phyloP scores from a whole-genome alignment of 2,113 vertebrate species.

The Sinosuthora webbiana region DNA sequence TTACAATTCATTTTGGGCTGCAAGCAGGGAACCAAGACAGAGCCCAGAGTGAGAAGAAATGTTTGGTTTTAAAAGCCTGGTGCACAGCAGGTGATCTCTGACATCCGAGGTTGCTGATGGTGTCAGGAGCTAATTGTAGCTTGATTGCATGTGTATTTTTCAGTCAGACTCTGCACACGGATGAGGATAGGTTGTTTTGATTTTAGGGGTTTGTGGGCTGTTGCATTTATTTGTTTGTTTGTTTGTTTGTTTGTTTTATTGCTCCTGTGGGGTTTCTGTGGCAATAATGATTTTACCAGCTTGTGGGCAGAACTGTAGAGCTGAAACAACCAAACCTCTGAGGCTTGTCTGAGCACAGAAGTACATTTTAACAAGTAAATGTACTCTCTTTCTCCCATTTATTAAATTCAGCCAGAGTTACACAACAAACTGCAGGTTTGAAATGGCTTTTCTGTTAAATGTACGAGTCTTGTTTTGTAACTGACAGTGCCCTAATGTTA shows the following conservation, averaged over 20 bases:
- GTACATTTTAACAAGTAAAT: background rate
- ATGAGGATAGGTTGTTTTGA: background rate
- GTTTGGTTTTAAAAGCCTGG: background rate
- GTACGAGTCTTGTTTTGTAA: background rate
- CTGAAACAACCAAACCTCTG: background rate
- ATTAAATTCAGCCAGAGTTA: background rate
- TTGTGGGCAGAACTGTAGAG: background rate
- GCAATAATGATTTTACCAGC: conserved; percentile 27
- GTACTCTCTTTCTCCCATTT: background rate
- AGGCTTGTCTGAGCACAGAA: background rate
- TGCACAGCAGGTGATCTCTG: background rate
- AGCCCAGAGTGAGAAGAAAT: background rate
- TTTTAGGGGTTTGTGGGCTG: background rate
- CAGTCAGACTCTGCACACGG: background rate
- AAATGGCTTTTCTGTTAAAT: background rate
- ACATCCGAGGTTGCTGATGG: background rate
- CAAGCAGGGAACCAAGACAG: background rate
- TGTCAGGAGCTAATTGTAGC: background rate
- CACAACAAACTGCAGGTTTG: background rate
- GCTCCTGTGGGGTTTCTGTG: background rate
- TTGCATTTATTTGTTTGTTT: background rate
- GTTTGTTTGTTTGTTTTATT: background rate
- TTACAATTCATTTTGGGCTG: background rate
- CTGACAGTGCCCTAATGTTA: background rate
- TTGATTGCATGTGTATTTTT: background rate